phyloP scores from a whole-genome alignment of 2,888 invertebrate species.

The Nebria salina region DNA sequence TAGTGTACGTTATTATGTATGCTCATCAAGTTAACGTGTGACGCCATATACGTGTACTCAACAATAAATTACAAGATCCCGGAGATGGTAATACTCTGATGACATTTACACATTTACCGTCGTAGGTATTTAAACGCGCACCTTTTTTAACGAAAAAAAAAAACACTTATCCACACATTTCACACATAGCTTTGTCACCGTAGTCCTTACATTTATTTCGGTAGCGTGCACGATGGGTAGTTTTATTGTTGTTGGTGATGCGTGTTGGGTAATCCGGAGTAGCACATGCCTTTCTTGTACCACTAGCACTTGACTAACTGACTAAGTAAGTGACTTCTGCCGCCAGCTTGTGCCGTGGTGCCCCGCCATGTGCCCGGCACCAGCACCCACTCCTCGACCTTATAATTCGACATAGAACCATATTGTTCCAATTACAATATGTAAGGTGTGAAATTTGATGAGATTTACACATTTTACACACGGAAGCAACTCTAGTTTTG shows the following conservation, averaged over 20 bases:
- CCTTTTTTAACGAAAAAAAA: not conserved
- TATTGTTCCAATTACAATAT: not conserved
- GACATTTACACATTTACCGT: not conserved
- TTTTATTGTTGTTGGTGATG: not conserved
- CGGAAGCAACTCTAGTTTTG: too few relatives aligned
- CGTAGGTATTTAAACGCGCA: not conserved
- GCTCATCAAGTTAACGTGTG: not conserved
- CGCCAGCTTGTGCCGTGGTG: slow-evolving; percentile 14
- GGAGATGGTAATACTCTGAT: not conserved
- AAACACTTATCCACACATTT: not conserved
- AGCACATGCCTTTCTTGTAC: slow-evolving; percentile 16
- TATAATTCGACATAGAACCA: not conserved
- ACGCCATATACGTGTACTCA: not conserved
- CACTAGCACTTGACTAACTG: slow-evolving; percentile 24
- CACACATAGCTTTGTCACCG: not conserved
- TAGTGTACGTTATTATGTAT: not conserved
- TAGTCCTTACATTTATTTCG: slow-evolving; percentile 25
- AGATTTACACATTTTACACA: too few relatives aligned
- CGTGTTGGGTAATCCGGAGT: slow-evolving; percentile 2
- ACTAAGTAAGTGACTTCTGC: slow-evolving; percentile 3
- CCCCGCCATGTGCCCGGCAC: slow-evolving; percentile 28
- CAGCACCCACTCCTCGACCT: slow-evolving; percentile 18
- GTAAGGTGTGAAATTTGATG: not conserved
- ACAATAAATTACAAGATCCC: not conserved
- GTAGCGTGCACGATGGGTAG: not conserved